Percentiles rank a stretch among this genome's conserved stretches.
These are phyloP conservation scores for Blastobasis adustella DNA, from an alignment of 2,888 invertebrate species.

Conservation along the genomic window DNA sequence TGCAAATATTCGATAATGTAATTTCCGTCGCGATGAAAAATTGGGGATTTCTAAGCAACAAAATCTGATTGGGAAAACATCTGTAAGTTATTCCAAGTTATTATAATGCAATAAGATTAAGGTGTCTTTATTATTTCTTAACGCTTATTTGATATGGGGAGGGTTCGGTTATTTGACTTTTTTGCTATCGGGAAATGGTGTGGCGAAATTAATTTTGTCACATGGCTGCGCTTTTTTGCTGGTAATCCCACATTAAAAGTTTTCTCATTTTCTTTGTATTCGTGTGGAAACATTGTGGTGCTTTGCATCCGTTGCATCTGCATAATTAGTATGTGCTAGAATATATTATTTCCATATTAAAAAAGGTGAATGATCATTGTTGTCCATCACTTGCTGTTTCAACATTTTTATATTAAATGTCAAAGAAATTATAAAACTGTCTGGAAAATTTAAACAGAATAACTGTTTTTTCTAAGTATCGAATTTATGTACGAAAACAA, in stretches of 20 bases:
- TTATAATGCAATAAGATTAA: slow-evolving; percentile 68
- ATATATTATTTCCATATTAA: no score
- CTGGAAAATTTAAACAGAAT: no score
- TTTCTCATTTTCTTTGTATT: not conserved
- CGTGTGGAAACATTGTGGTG: not conserved
- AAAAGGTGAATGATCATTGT: no score
- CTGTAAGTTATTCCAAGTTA: slow-evolving; percentile 64
- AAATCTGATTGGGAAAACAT: slow-evolving; percentile 68
- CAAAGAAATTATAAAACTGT: no score
- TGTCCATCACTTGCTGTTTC: no score
- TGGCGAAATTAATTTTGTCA: slow-evolving; percentile 26
- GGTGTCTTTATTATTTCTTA: slow-evolving; percentile 63
- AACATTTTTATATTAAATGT: no score
- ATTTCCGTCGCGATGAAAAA: slow-evolving; percentile 65
- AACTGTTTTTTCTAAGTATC: no score
- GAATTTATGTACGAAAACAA: no score
- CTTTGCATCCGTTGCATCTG: no score
- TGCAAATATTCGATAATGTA: slow-evolving; percentile 69
- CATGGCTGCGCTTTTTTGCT: slow-evolving; percentile 2
- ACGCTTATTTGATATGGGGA: slow-evolving; percentile 58
- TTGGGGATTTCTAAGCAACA: slow-evolving; percentile 42
- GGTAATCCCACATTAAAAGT: not conserved
- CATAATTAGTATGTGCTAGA: no score
- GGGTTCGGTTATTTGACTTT: slow-evolving; percentile 20
- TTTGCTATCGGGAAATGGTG: slow-evolving; percentile 34